These are phyloP conservation scores for Pelecanoides urinatrix DNA, from an alignment of 2,113 vertebrate species.

Conservation along the genomic window DNA sequence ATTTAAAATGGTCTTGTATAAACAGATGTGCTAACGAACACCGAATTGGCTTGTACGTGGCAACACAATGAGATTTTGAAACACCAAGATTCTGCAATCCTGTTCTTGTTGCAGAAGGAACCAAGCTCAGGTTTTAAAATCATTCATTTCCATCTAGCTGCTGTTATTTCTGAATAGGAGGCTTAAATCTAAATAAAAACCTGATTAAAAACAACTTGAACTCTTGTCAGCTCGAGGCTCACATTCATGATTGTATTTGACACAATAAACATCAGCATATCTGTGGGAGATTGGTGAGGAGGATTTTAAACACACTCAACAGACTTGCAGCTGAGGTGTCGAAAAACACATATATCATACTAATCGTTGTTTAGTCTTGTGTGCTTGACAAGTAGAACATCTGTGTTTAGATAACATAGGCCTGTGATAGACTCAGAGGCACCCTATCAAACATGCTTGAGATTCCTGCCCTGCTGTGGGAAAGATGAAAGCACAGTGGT, in stretches of 20 bases:
- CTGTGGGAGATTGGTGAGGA: background rate
- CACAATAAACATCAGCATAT: conserved; percentile 73
- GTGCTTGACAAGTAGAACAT: too few species aligned
- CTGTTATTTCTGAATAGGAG: conserved; percentile 39
- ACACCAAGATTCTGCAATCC: background rate
- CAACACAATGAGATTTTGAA: background rate
- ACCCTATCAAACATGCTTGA: too few species aligned
- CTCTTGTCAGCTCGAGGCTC: conserved; percentile 56
- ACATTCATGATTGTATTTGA: conserved; percentile 73
- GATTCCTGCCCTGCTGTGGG: too few species aligned
- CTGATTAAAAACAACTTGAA: conserved; percentile 62
- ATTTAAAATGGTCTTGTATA: background rate
- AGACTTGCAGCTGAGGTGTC: too few species aligned
- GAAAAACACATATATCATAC: too few species aligned
- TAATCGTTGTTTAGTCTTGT: too few species aligned
- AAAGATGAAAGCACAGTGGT: too few species aligned
- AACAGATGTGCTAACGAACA: background rate
- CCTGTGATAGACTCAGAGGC: too few species aligned
- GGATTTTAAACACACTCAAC: too few species aligned
- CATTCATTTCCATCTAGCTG: conserved; percentile 38
- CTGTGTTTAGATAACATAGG: too few species aligned
- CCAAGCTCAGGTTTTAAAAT: conserved; percentile 30
- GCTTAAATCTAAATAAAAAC: conserved; percentile 47
- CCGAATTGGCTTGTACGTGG: background rate
- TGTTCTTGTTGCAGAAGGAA: background rate